Base-by-base conservation (phyloP, 2,113 vertebrate genomes). In the Sialia sialis region DNA sequence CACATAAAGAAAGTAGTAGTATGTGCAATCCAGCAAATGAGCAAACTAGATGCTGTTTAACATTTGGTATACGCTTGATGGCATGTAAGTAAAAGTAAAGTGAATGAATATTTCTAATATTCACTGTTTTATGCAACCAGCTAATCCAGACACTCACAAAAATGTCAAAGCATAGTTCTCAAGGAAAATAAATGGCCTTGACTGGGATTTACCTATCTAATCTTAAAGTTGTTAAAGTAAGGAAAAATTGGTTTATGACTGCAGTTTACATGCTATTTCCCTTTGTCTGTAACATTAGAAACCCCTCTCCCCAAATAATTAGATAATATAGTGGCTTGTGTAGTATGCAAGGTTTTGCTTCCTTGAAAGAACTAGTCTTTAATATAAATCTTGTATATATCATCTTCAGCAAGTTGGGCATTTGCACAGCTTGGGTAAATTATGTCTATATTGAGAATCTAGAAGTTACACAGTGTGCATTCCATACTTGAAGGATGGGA, bases 401-500 rank as follows among this genome's bases (percentile, higher is more conserved):
- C 92, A 94, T 97, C 97, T 96, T 96, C 91, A 95, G 87, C 95
- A 94, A 97, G 96, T 93, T 95, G 97, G 90, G 91, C 95, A 96
- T 97, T 98, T 96, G 93, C 95, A 95, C 96, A 94, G 96, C 97
- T 97, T 97, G 97, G 96, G 92, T 98, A 97, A 98, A 98, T 98
- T 98, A 98, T 96, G 94, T 95, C 96, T 97, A 92, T 95, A 98
- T 95, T 97, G 96, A 97, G 97, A 98, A 97, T 93, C 97, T 97
- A 96, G 97, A 98, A 97, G 97, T 97, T 98, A 97, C 97, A 97
- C 93, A 97, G 97, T 96, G 87, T 97, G 96, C 98, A 97, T 98
- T 98, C 97, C 97, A 93, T 87, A 90, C 96, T 97, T 97, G 97
- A 98, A 94, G 95, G 96, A 98, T 98, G 96, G 96, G 96, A 98